phyloP scores from a whole-genome alignment of 92 coral and sea anemone genomes.

The Siderastrea radians region DNA sequence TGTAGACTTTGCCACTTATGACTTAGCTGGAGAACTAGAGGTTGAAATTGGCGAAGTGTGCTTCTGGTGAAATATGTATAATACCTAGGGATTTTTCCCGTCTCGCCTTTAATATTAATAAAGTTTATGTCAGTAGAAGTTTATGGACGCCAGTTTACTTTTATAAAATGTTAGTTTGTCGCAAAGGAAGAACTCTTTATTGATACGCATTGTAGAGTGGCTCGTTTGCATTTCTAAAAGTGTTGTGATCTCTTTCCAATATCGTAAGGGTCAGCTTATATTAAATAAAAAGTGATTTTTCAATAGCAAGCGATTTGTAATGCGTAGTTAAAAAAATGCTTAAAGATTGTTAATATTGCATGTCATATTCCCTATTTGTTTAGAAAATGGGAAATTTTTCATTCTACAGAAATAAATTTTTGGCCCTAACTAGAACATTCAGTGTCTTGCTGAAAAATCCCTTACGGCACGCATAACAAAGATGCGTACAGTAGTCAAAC shows the following conservation, averaged over 20 bases:
- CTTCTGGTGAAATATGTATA: slow-evolving; percentile 74
- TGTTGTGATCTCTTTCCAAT: background rate
- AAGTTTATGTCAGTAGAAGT: background rate
- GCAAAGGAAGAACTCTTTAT: slow-evolving; percentile 5
- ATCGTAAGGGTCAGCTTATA: background rate
- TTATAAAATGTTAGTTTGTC: background rate
- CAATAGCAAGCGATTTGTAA: slow-evolving; percentile 24
- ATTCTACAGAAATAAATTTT: too few species aligned
- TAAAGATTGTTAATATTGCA: background rate
- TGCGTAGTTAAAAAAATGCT: background rate
- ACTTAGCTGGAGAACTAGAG: slow-evolving; percentile 88
- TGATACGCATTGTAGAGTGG: slow-evolving; percentile 12
- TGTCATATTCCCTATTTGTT: slow-evolving; percentile 9
- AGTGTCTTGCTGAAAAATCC: background rate
- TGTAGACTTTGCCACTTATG: slow-evolving; percentile 86
- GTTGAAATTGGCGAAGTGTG: slow-evolving; percentile 96
- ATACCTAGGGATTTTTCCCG: slow-evolving; percentile 27
- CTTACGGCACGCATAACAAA: background rate
- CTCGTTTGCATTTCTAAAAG: background rate
- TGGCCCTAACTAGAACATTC: background rate
- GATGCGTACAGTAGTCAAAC: background rate
- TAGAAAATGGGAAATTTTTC: background rate
- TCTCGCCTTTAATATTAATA: slow-evolving; percentile 19
- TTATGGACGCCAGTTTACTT: background rate
- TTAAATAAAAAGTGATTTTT: slow-evolving; percentile 23